Evolutionary conservation across 53 echinoderm and acorn worm species (phyloP), one percentile per base, ranked within the genome.

Genomic region (Paelopatides confundens): DNA sequence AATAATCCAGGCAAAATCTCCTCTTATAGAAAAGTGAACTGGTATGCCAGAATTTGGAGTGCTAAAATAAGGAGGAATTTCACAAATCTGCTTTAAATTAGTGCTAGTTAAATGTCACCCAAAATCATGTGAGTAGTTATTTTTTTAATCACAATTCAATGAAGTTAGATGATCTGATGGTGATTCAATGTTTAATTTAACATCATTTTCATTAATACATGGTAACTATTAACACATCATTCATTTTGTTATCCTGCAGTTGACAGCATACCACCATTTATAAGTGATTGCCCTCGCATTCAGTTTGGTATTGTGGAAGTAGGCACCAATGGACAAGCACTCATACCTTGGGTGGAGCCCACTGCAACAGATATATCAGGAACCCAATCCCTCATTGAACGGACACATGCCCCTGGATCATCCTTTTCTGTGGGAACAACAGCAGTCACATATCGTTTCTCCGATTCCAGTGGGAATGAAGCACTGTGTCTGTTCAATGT

Each of bases 281-380:
- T 91, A 17, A 37, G 33, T 36, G 74, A 26, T 11, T 65, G 76
- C 76, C 74, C 74, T 27, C 8, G 11, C 26, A 48, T 85, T 38
- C 46, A 85, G 27, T 64, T n/a, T 2, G 77, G 31, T 17, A 92
- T 76, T n/a, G 81, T 86, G 6, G 90, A 86, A 64, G 50, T 86
- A 8, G 90, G 90, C 8, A 81, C 53, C 15, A 48, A 23, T 69
- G 92, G 92, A 23, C 37, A 69, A 2, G 35, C 58, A 5, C 12
- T 43, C 10, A 66, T 94, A 0, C 29, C 28, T 3, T 94, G 70
- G 79, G 27, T 54, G 1, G 90, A 85, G 66, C 94, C 92, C 10
- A 90, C 90, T 1, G 89, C 89, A 5, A 82, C 30, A 5, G 91
- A 91, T 31, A 39, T 77, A 62, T 89, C 91, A 12, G 89, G 77